phyloP scores from a whole-genome alignment of 2,113 vertebrate genomes.

The Variabilichromis moorii region DNA sequence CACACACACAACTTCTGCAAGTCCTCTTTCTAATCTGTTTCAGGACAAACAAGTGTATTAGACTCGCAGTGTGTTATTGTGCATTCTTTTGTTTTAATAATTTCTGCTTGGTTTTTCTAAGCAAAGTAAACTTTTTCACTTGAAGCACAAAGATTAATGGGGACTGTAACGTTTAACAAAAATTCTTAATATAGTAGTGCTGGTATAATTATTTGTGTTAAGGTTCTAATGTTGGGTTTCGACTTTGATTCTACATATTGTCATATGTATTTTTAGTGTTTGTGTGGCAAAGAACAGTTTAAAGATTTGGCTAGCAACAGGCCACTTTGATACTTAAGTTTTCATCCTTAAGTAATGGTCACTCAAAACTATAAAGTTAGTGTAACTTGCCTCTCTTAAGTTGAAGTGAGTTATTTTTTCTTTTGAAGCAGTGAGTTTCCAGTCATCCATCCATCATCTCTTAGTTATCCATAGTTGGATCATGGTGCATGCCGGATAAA shows the following conservation, averaged over 20 bases:
- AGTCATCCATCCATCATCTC: not conserved
- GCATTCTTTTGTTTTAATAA: rapidly evolving
- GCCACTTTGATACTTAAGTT: not conserved
- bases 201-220: not conserved
- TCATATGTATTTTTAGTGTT: not conserved
- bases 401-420: not conserved
- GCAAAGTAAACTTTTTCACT: not conserved
- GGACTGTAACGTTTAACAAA: rapidly evolving
- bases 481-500: not conserved
- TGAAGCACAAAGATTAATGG: not conserved
- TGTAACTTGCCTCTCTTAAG: not conserved
- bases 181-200: not conserved
- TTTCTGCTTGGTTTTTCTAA: not conserved
- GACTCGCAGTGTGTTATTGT: not conserved
- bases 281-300: not conserved
- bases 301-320: not conserved
- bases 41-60: not conserved
- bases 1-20: rapidly evolving
- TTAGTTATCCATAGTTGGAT: rapidly evolving
- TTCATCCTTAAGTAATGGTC: not conserved
- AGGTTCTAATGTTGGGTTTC: not conserved
- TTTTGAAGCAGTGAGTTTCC: not conserved
- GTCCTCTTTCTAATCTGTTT: not conserved
- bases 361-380: not conserved
- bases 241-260: not conserved